Evolutionary conservation across 2,113 vertebrate species (phyloP).

Genomic region (Columba livia): DNA sequence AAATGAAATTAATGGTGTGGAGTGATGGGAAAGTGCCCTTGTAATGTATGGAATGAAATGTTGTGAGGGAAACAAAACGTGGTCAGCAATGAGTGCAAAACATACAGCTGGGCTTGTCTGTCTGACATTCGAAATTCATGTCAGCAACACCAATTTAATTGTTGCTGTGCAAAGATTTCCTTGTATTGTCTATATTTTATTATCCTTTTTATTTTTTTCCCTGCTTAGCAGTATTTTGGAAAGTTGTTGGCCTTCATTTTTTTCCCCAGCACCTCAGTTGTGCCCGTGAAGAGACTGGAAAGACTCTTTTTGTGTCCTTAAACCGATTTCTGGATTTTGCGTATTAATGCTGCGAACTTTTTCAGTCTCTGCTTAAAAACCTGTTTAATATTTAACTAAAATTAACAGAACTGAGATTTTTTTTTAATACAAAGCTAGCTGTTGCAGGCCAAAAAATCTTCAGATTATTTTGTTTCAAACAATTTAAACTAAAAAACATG

Average conservation of each 20-base stretch:
- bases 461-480: background rate
- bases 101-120: background rate
- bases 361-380: background rate
- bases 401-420: background rate
- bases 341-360: background rate
- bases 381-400: constrained; percentile 63
- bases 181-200: background rate
- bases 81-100: background rate
- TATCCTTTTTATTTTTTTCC: background rate
- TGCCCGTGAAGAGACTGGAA: background rate
- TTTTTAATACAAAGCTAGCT: background rate
- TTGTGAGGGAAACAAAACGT: background rate
- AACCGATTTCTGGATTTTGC: background rate
- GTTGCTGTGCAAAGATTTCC: background rate
- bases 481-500: background rate
- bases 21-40: background rate
- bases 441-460: background rate
- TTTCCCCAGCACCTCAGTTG: background rate
- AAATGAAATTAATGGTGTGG: background rate
- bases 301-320: background rate
- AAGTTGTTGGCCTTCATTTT: background rate
- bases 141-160: background rate
- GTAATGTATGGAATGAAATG: background rate
- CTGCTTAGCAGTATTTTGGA: background rate
- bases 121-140: background rate